Evolutionary conservation across 2,113 vertebrate genomes (phyloP).

Genomic region (Saguinus imperator): DNA sequence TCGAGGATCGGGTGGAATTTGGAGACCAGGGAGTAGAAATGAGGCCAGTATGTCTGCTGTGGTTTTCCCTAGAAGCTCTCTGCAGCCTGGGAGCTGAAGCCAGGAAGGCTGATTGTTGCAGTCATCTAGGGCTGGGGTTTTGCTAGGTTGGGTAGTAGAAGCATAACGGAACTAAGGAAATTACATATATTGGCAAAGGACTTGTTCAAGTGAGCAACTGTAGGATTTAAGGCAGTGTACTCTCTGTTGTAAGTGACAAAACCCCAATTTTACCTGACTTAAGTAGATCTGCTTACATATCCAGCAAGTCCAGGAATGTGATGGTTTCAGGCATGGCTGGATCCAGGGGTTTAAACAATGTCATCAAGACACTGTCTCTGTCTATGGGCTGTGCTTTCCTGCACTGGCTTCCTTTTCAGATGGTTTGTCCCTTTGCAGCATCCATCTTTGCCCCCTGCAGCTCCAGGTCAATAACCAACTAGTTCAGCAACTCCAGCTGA

Average conservation of each 20-base stretch:
- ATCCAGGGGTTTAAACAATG: neutral
- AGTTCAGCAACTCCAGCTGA: neutral
- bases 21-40: neutral
- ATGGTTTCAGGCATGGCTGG: neutral
- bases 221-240: neutral
- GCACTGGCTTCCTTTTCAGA: neutral
- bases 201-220: neutral
- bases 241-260: neutral
- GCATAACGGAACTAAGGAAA: neutral
- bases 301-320: neutral
- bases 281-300: neutral
- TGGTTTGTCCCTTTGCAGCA: neutral
- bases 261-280: neutral
- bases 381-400: neutral
- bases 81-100: neutral
- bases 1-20: neutral
- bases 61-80: neutral
- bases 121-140: neutral
- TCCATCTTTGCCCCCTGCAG: neutral
- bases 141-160: neutral
- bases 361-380: neutral
- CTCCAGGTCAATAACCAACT: neutral
- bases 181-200: neutral
- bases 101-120: neutral
- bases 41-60: neutral